Percentiles rank a stretch among this genome's conserved stretches.
phyloP scores from a whole-genome alignment of 2,888 invertebrate species.

The Ctenicera cuprea region DNA sequence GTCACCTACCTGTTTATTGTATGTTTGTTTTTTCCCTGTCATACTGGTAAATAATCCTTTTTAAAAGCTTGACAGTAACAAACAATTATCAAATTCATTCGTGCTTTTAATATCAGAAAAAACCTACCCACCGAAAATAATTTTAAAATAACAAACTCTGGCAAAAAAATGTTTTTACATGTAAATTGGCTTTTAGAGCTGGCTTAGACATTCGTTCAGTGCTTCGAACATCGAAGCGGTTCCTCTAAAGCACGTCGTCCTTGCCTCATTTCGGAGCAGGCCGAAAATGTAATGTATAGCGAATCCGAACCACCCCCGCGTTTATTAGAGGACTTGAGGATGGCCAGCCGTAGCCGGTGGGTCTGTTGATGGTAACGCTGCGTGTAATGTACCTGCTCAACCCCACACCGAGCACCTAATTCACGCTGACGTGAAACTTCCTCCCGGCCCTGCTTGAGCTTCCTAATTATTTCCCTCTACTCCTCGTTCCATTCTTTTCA shows the following conservation, averaged over 20 bases:
- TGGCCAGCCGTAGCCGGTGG: conserved; percentile 7
- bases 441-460: conserved; percentile 30
- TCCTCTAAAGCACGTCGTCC: too few relatives aligned
- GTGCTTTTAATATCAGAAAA: too few relatives aligned
- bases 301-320: background rate
- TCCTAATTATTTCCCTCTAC: conserved; percentile 45
- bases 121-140: too few relatives aligned
- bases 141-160: too few relatives aligned
- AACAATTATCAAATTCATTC: too few relatives aligned
- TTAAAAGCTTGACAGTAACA: too few relatives aligned
- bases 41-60: too few relatives aligned
- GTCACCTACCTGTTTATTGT: too few relatives aligned
- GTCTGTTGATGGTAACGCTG: conserved; percentile 2
- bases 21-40: too few relatives aligned
- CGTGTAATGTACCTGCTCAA: conserved; percentile 27
- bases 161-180: too few relatives aligned
- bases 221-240: too few relatives aligned
- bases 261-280: conserved; percentile 3
- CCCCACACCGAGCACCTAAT: conserved; percentile 33
- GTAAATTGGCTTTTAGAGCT: too few relatives aligned
- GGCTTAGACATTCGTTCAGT: conserved; percentile 20
- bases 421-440: conserved; percentile 35
- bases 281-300: conserved; percentile 4
- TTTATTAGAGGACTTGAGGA: conserved; percentile 19
- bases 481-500: conserved; percentile 39